phyloP scores from a whole-genome alignment of 2,797 vertebrate species.

The Falco rusticolus region DNA sequence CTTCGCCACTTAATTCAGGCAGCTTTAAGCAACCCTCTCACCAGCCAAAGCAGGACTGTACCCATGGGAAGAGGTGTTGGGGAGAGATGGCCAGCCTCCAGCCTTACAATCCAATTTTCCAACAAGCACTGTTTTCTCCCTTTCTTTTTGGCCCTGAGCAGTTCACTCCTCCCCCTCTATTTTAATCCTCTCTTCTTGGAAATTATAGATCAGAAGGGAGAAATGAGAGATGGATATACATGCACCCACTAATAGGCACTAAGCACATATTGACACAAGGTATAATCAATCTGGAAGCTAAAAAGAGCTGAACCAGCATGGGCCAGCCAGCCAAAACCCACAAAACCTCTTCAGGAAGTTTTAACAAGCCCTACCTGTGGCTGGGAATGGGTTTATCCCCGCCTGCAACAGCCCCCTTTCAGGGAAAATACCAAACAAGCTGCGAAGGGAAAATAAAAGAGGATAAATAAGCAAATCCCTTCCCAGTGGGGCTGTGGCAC shows the following conservation, averaged over 20 bases:
- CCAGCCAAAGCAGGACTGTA: neutral
- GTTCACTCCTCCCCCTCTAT: slow-evolving; percentile 36
- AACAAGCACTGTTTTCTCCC: neutral
- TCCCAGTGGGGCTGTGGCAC: rapidly evolving
- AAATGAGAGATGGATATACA: slow-evolving; percentile 49
- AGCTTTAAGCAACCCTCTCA: neutral
- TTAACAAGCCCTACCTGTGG: neutral
- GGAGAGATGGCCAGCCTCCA: neutral
- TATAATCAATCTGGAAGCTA: slow-evolving; percentile 51
- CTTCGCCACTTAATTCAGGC: neutral
- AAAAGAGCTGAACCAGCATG: slow-evolving; percentile 75
- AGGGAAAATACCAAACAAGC: neutral
- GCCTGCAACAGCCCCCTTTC: neutral
- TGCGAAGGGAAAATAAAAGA: neutral
- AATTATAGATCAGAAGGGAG: slow-evolving; percentile 75
- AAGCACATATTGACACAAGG: slow-evolving; percentile 75
- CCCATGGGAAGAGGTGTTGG: neutral
- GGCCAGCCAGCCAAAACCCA: slow-evolving; percentile 53
- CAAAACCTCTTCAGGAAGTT: neutral
- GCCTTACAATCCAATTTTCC: neutral
- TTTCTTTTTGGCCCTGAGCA: neutral
- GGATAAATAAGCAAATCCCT: neutral
- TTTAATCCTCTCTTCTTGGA: slow-evolving; percentile 76
- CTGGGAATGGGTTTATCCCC: neutral
- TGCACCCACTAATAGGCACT: slow-evolving; percentile 33